Evolutionary conservation across 2,888 invertebrate species (phyloP).

Genomic region (Meloe dianella): DNA sequence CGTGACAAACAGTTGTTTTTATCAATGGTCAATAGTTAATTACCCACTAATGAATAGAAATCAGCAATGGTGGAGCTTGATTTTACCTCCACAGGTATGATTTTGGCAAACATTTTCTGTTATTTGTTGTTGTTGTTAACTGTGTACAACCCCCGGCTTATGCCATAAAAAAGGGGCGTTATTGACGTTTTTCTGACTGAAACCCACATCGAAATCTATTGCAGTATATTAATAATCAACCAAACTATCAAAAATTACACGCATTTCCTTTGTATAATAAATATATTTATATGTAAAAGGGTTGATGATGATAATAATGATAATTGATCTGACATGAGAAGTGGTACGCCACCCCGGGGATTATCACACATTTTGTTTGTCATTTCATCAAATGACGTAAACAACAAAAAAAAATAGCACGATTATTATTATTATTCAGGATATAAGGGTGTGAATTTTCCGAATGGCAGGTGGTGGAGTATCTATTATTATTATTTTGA

Average conservation of each 20-base stretch:
- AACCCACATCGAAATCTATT: not conserved
- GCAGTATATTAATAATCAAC: not conserved
- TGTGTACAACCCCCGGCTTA: constrained; percentile 43
- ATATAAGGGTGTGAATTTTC: constrained; percentile 18
- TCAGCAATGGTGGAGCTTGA: constrained; percentile 53
- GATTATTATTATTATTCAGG: constrained; percentile 10
- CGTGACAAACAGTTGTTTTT: constrained; percentile 38
- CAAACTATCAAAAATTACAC: not conserved
- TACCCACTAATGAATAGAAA: constrained; percentile 15
- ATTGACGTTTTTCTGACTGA: constrained; percentile 49
- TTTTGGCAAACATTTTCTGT: constrained; percentile 32
- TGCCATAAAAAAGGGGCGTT: constrained; percentile 45
- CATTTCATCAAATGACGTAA: constrained; percentile 27
- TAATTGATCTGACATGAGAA: constrained; percentile 16
- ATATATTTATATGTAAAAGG: constrained; percentile 1
- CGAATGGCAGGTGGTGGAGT: constrained; percentile 5
- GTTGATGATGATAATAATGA: not conserved
- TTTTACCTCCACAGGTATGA: constrained; percentile 54
- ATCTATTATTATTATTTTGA: not conserved
- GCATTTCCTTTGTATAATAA: not conserved
- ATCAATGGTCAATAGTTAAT: constrained; percentile 49
- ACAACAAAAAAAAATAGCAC: constrained; percentile 15
- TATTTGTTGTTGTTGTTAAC: constrained; percentile 18
- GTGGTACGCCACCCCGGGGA: constrained; percentile 18
- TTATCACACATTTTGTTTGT: constrained; percentile 24